Percentiles rank a stretch among this genome's conserved stretches.
phyloP scores from a whole-genome alignment of 2,888 invertebrate genomes.

The Petrolisthes manimaculis region DNA sequence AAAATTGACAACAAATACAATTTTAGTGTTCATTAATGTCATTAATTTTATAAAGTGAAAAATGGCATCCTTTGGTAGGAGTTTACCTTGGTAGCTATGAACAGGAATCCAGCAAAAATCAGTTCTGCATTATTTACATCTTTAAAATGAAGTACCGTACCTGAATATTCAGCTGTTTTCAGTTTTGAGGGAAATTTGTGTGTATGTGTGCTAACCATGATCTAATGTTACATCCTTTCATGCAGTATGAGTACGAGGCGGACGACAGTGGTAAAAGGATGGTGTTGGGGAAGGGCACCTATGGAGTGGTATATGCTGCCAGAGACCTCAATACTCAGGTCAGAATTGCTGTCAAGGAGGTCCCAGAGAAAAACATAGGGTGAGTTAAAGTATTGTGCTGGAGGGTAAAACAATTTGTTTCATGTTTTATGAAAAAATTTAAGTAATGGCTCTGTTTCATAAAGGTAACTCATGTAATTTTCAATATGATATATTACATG shows the following conservation, averaged over 20 bases:
- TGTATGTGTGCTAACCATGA: too few species aligned
- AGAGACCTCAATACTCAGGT: constrained; percentile 93
- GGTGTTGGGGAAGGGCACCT: constrained; percentile 93
- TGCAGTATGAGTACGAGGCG: constrained; percentile 88
- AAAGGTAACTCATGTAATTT: neutral
- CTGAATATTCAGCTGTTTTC: too few species aligned
- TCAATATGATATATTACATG: too few species aligned
- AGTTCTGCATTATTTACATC: too few species aligned
- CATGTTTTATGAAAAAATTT: neutral
- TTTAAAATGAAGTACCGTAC: too few species aligned
- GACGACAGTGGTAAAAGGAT: constrained; percentile 90
- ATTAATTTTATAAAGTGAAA: too few species aligned
- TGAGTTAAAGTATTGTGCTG: constrained; percentile 67
- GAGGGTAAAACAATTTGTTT: neutral
- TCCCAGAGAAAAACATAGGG: constrained; percentile 94
- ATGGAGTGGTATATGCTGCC: constrained; percentile 94
- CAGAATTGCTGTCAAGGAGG: constrained; percentile 97
- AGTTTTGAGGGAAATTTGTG: too few species aligned
- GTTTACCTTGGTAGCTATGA: too few species aligned
- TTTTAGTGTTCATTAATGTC: too few species aligned
- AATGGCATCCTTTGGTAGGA: too few species aligned
- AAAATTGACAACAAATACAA: too few species aligned
- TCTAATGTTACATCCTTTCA: neutral
- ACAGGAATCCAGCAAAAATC: too few species aligned
- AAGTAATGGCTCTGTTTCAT: neutral